Conservation (phyloP, 1,140 invertebrate species). For the Drosophila sproati region DNA sequence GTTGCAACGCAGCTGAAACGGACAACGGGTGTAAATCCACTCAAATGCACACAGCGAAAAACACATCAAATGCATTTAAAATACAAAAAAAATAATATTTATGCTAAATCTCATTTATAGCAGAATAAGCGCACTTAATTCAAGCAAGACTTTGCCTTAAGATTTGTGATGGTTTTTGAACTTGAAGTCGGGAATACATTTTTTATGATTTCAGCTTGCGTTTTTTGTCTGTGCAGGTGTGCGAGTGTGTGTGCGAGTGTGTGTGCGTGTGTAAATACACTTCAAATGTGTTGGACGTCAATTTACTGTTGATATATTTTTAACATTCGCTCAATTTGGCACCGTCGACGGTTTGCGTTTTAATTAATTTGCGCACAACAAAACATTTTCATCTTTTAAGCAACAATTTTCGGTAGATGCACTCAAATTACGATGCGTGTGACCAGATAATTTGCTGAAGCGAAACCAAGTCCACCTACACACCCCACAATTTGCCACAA, state of each 20-base stretch:
- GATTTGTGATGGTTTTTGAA: background rate
- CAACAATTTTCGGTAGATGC: constrained; percentile 25
- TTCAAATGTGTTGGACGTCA: constrained; percentile 14
- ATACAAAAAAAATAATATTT: background rate
- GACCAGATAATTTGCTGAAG: constrained; percentile 32
- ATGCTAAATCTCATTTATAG: background rate
- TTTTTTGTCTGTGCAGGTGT: background rate
- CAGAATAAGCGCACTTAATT: no score
- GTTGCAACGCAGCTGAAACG: constrained; percentile 72
- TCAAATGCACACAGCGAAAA: constrained; percentile 8
- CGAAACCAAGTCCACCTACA: no score
- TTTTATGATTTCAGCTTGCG: no score
- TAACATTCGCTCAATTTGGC: constrained; percentile 24
- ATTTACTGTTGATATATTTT: constrained; percentile 21
- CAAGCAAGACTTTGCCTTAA: no score
- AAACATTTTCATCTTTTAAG: constrained; percentile 11
- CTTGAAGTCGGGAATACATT: background rate
- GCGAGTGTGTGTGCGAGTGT: constrained; percentile 2
- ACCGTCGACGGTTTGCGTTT: constrained; percentile 25
- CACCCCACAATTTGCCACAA: background rate
- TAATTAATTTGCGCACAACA: constrained; percentile 32
- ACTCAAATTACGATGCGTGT: constrained; percentile 42
- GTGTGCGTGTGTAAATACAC: constrained; percentile 18
- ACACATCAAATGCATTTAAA: background rate
- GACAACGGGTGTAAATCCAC: constrained; percentile 29